phyloP scores from a whole-genome alignment of 2,113 vertebrate species.

The Cinclus mexicanus region DNA sequence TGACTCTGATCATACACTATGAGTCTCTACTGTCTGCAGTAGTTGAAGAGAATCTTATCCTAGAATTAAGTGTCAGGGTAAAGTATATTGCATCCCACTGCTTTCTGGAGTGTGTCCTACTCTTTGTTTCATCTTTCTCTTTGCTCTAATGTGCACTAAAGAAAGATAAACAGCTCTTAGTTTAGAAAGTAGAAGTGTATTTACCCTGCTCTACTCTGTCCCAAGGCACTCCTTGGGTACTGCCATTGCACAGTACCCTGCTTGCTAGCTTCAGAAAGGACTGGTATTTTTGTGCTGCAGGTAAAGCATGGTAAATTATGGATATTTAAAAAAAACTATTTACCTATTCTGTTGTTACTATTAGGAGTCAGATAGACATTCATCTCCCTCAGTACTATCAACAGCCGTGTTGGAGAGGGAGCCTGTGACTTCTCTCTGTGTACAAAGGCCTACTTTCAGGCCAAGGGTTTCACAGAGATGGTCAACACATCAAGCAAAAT shows the following conservation, averaged over 20 bases:
- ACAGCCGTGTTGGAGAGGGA: not conserved
- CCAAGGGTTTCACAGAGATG: not conserved
- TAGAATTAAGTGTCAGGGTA: not conserved
- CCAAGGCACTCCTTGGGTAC: not conserved
- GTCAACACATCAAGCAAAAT: not conserved
- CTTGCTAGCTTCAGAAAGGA: not conserved
- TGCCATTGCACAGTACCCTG: not conserved
- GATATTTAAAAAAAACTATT: fast-evolving
- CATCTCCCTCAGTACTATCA: not conserved
- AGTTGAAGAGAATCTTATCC: not conserved
- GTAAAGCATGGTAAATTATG: fast-evolving
- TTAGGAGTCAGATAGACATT: not conserved
- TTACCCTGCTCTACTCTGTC: not conserved
- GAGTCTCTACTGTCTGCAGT: not conserved
- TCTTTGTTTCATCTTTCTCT: not conserved
- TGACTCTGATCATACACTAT: not conserved
- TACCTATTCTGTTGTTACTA: not conserved
- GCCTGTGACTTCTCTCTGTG: not conserved
- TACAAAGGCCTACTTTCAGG: not conserved
- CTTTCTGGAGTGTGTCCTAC: not conserved
- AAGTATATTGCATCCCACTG: not conserved
- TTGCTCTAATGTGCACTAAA: not conserved
- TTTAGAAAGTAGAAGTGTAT: not conserved
- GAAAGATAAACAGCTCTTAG: not conserved
- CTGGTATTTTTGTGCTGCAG: not conserved